A percentile compares a stretch with the other conserved stretches of the same genome.
Conservation (phyloP, 2,797 vertebrate species). For the Hylomyscus alleni region DNA sequence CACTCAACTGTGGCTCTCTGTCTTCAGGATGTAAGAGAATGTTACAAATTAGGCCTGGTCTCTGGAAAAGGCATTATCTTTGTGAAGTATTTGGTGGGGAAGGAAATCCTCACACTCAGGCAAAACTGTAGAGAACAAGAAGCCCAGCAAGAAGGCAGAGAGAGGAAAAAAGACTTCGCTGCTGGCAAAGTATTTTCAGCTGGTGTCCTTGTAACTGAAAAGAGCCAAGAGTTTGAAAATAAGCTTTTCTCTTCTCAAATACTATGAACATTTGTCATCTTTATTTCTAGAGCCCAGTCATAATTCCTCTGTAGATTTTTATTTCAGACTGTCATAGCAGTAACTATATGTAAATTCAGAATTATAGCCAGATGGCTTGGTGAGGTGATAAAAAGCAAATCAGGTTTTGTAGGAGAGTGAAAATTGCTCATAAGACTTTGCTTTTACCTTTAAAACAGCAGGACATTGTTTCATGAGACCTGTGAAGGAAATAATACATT, state of each 20-base stretch:
- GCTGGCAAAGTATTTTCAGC: slow-evolving; percentile 79
- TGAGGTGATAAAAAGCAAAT: slow-evolving; percentile 79
- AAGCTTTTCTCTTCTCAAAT: slow-evolving; percentile 68
- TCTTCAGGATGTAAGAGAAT: slow-evolving; percentile 62
- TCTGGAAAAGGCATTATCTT: slow-evolving; percentile 78
- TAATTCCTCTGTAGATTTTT: slow-evolving; percentile 80
- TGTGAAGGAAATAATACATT: slow-evolving; percentile 80
- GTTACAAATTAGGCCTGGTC: neutral
- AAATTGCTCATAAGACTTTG: slow-evolving; percentile 79
- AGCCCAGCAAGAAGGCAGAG: slow-evolving; percentile 21
- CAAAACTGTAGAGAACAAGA: slow-evolving; percentile 61
- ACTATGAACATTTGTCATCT: slow-evolving; percentile 76
- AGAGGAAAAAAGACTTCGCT: slow-evolving; percentile 59
- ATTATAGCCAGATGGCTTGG: slow-evolving; percentile 76
- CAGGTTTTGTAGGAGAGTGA: slow-evolving; percentile 77
- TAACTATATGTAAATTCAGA: slow-evolving; percentile 81
- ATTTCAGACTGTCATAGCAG: slow-evolving; percentile 72
- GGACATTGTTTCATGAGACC: slow-evolving; percentile 77
- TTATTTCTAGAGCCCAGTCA: slow-evolving; percentile 76
- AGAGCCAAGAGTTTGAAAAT: slow-evolving; percentile 73
- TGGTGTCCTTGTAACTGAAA: slow-evolving; percentile 60
- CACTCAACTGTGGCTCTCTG: neutral
- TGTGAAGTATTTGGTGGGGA: slow-evolving; percentile 55
- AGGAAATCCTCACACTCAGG: slow-evolving; percentile 63
- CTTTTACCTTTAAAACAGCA: slow-evolving; percentile 81